phyloP scores from a whole-genome alignment of 2,113 vertebrate genomes.

The Pogona vitticeps region DNA sequence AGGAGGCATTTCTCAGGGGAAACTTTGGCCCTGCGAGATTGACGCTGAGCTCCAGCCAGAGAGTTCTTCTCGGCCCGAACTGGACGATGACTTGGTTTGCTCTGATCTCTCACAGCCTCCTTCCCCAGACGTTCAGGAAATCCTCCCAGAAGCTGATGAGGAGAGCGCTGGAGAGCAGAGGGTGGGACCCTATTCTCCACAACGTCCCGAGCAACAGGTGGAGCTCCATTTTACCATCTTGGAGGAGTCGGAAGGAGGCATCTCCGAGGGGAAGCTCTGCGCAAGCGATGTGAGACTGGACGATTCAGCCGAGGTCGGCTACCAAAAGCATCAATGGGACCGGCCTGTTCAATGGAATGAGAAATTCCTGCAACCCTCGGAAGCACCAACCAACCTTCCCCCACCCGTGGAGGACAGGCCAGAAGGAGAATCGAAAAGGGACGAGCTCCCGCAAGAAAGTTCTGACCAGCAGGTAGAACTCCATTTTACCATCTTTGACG shows the following conservation, averaged over 20 bases:
- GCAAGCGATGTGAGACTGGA: constrained; percentile 7
- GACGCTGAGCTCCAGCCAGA: background rate
- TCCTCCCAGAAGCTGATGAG: background rate
- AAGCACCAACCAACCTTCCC: background rate
- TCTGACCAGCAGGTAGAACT: constrained; percentile 7
- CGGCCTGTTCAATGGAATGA: background rate
- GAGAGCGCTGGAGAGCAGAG: background rate
- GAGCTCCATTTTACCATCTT: constrained; percentile 36
- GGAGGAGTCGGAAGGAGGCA: constrained; percentile 33
- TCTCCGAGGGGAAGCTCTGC: constrained; percentile 25
- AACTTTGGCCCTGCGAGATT: constrained; percentile 23
- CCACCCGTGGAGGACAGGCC: constrained; percentile 5
- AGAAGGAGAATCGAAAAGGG: constrained; percentile 20
- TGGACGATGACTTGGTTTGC: background rate
- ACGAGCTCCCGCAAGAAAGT: constrained; percentile 19
- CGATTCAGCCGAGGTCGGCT: background rate
- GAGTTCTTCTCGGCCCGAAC: background rate
- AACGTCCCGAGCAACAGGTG: constrained; percentile 3
- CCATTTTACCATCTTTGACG: constrained; percentile 6
- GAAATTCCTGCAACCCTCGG: background rate
- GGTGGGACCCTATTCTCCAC: background rate
- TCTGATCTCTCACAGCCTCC: background rate
- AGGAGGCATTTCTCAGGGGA: constrained; percentile 37
- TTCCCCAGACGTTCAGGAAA: background rate
- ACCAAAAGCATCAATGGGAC: background rate